These are phyloP conservation scores for Chondrilla cf. caribensis DNA, from an alignment of 37 sponge, comb jelly and placozoan species.

Conservation along the genomic window DNA sequence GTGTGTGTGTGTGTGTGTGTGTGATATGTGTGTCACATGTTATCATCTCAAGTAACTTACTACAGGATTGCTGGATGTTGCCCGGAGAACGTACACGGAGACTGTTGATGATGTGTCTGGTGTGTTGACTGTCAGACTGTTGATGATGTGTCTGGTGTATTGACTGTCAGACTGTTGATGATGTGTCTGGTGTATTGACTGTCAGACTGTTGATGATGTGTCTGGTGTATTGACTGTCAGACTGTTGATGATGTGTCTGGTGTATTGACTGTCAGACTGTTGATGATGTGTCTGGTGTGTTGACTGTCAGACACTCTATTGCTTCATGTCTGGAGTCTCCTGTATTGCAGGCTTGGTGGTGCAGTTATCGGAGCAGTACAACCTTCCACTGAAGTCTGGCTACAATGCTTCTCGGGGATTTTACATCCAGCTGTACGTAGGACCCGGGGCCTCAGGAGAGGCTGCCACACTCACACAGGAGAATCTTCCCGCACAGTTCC, in stretches of 20 bases:
- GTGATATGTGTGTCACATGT: too few species aligned
- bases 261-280: slow-evolving; percentile 46
- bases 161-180: too few species aligned
- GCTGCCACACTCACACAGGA: slow-evolving; percentile 9
- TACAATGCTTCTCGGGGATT: slow-evolving; percentile 88
- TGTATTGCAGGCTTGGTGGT: slow-evolving; percentile 45
- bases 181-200: too few species aligned
- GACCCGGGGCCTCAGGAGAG: slow-evolving; percentile 27
- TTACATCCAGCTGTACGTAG: slow-evolving; percentile 81
- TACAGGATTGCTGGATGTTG: slow-evolving; percentile 53
- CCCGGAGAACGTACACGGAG: slow-evolving; percentile 92
- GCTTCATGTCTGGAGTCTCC: not conserved
- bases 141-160: not conserved
- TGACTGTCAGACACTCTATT: too few species aligned
- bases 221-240: too few species aligned
- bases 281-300: slow-evolving; percentile 54
- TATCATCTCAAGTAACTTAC: too few species aligned
- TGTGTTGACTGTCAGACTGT: too few species aligned
- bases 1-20: not conserved
- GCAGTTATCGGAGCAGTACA: slow-evolving; percentile 60
- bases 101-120: slow-evolving; percentile 91
- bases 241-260: too few species aligned
- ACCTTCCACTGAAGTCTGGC: slow-evolving; percentile 74
- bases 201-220: too few species aligned
- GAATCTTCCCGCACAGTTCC: slow-evolving; percentile 64